Evolutionary conservation across 1,140 invertebrate genomes (phyloP).

Genomic region (Metopolophium dirhodum): DNA sequence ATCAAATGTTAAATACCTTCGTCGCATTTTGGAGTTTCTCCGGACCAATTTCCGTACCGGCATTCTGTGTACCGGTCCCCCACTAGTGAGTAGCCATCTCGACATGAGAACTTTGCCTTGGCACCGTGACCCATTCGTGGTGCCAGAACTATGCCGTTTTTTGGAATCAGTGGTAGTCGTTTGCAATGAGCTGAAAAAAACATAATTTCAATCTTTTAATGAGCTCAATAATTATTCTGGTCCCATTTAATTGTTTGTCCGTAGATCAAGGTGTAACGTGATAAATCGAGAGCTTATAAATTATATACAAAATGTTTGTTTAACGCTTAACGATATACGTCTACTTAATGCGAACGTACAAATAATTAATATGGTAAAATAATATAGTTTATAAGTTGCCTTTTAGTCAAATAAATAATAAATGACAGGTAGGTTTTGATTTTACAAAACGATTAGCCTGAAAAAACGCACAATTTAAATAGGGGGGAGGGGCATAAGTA

Average conservation of each 20-base stretch:
- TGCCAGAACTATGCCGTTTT: constrained; percentile 93
- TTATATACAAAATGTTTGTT: background rate
- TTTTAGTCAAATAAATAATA: background rate
- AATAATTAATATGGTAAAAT: background rate
- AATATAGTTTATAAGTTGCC: background rate
- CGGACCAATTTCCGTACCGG: constrained; percentile 91
- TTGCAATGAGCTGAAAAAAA: constrained; percentile 77
- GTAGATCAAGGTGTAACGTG: background rate
- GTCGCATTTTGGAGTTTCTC: constrained; percentile 81
- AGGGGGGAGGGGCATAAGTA: background rate
- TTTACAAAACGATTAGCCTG: background rate
- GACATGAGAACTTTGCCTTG: constrained; percentile 89
- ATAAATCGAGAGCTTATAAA: background rate
- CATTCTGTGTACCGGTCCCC: constrained; percentile 78
- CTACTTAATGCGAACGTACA: background rate
- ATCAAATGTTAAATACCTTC: constrained; percentile 69
- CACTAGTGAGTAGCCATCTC: constrained; percentile 84
- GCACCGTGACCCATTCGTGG: constrained; percentile 95
- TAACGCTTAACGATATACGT: background rate
- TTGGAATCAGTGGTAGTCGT: constrained; percentile 82
- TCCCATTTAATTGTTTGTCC: background rate
- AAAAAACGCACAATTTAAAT: background rate
- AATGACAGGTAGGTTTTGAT: background rate
- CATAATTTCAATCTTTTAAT: background rate
- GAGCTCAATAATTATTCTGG: background rate